Evolutionary conservation across 37 sponge, comb jelly and placozoan genomes (phyloP), one percentile per base, ranked within the genome.

Genomic region (Halichondria panicea): DNA sequence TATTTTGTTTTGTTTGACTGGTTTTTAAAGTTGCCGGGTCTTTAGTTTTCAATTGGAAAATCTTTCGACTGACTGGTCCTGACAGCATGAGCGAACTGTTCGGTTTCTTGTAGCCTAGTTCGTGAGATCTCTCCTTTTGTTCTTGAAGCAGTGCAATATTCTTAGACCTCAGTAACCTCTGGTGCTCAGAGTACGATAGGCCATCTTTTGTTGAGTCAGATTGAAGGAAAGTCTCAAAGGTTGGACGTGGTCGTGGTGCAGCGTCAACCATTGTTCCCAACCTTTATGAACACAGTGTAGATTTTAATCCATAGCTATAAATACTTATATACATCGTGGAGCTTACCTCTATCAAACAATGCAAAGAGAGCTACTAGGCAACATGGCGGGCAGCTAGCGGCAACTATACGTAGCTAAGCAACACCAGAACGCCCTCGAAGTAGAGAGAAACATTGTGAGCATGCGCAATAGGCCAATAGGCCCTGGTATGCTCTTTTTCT

Each of bases 161-260:
- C 24, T 78, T 34, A 24, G 56, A 44, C 19, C 89, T 40, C 46
- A 82, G 75, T 0, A 56, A 44, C 60, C 72, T 56, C 69, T 79
- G 72, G 55, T 83, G 68, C 22, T 79, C 58, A 61, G 82, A 74
- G 48, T 72, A 83, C 22, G 83, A 21, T 35, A 89, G 84, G 1
- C 53, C 74, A 67, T 89, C 89, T 9, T 72, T 62, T 44, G 41
- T 77, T 11, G 72, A 68, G 44, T 89, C 89, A 3, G 84, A 82
- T 2, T 40, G 69, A 1, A 89, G 64, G 52, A 83, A 83, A 0
- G 80, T 89, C 32, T 34, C 34, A 30, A 88, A 88, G 13, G 40
- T 37, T n/a, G 89, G 89, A 40, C 89, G 39, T 5, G 84, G 84
- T 12, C 54, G 77, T 37, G 77, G 68, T 25, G 78, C 52, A 21